A percentile compares a stretch with the other conserved stretches of the same genome.
Conservation (phyloP, 2,888 invertebrate genomes). For the Cephus nigrinus region DNA sequence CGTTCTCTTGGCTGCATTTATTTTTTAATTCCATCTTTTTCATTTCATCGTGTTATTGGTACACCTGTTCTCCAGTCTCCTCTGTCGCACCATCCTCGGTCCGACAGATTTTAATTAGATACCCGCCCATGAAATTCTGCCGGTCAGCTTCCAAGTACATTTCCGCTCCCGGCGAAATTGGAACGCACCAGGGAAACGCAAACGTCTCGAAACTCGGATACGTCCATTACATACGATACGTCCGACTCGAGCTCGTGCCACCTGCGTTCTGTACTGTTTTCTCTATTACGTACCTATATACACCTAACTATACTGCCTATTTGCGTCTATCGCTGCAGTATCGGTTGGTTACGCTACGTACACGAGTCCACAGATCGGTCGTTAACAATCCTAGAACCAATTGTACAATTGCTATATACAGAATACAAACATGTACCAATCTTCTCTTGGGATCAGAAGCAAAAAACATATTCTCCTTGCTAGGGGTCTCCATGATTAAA, state of each 20-base stretch:
- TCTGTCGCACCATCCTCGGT: neutral
- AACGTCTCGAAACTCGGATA: neutral
- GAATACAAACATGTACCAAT: neutral
- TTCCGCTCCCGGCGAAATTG: neutral
- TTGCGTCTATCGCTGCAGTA: neutral
- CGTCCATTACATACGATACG: constrained; percentile 3
- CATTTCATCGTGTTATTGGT: neutral
- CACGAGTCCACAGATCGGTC: neutral
- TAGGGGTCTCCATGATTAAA: neutral
- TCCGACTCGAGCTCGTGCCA: neutral
- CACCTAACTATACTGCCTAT: neutral
- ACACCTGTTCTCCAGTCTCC: neutral
- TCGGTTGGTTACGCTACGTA: neutral
- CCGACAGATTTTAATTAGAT: constrained; percentile 3
- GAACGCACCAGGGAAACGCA: neutral
- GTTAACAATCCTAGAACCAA: neutral
- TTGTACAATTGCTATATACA: neutral
- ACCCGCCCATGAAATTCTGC: neutral
- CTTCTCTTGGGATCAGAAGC: neutral
- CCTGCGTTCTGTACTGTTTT: neutral
- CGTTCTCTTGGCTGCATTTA: neutral
- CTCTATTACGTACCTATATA: neutral
- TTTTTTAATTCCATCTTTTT: neutral
- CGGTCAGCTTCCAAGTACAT: neutral
- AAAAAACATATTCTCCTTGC: neutral